phyloP scores from a whole-genome alignment of 2,113 vertebrate species.

The Sylvilagus bachmani region DNA sequence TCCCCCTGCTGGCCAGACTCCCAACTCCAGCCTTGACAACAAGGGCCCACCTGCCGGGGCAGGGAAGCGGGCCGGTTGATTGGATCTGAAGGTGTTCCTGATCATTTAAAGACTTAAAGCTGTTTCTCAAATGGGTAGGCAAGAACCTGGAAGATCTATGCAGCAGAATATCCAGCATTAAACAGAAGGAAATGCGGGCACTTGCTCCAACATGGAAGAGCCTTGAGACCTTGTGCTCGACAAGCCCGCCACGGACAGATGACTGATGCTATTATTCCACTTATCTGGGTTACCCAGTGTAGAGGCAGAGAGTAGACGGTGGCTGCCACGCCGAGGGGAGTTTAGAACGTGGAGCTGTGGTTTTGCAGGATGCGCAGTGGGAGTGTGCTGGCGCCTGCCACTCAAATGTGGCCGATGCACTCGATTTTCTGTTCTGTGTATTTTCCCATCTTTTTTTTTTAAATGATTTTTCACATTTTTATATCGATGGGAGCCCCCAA shows the following conservation, averaged over 20 bases:
- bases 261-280: not conserved
- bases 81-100: not conserved
- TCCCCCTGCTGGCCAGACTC: constrained; percentile 52
- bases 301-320: not conserved
- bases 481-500: not conserved
- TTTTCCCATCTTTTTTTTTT: not conserved
- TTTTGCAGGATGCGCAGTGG: not conserved
- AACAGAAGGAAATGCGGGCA: not conserved
- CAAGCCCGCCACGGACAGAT: not conserved
- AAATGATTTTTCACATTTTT: constrained; percentile 3
- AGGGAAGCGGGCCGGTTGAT: not conserved
- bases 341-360: not conserved
- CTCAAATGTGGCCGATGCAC: not conserved
- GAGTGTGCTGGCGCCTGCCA: not conserved
- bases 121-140: not conserved
- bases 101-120: not conserved
- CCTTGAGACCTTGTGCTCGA: not conserved
- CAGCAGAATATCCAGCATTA: not conserved
- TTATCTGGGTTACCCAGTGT: not conserved
- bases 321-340: too few relatives aligned
- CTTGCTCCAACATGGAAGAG: not conserved
- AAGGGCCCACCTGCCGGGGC: not conserved
- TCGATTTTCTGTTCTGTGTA: not conserved
- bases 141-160: not conserved
- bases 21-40: not conserved